These are phyloP conservation scores for Ormyrus thymus DNA, from an alignment of 2,888 invertebrate genomes.

Conservation along the genomic window DNA sequence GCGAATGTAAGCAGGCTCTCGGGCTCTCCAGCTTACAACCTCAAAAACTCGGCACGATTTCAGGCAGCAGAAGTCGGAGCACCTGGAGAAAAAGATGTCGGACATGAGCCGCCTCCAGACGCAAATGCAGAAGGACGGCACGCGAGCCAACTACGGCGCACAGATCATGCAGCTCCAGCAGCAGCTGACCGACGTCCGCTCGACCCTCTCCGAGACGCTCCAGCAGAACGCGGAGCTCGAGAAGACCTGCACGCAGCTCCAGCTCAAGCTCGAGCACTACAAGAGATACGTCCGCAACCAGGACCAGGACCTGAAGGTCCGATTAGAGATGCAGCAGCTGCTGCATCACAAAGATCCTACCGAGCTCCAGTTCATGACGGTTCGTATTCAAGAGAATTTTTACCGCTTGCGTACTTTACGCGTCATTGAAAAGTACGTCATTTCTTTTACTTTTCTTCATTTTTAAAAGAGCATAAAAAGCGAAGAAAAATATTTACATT, in stretches of 20 bases:
- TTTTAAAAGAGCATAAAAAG: too few species aligned
- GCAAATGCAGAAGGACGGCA: constrained; percentile 60
- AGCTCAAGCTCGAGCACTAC: constrained; percentile 78
- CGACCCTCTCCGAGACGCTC: constrained; percentile 75
- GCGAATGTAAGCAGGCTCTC: constrained; percentile 58
- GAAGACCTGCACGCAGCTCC: constrained; percentile 77
- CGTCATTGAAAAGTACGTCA: too few species aligned
- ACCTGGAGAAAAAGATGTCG: constrained; percentile 60
- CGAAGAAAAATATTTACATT: too few species aligned
- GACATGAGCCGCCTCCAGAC: constrained; percentile 60
- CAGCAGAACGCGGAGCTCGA: constrained; percentile 76
- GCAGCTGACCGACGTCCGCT: constrained; percentile 76
- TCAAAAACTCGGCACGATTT: background rate
- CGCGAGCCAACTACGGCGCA: constrained; percentile 54
- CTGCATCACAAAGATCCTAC: constrained; percentile 20
- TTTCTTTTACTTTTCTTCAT: too few species aligned
- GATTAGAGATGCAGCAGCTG: constrained; percentile 76
- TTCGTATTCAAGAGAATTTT: too few species aligned
- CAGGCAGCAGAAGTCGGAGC: constrained; percentile 63
- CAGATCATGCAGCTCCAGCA: constrained; percentile 64
- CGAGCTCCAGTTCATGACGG: too few species aligned
- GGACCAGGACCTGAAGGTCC: constrained; percentile 79
- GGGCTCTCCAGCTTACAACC: too few species aligned
- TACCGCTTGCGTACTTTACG: too few species aligned
- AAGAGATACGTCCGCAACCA: constrained; percentile 76